Evolutionary conservation across 2,113 vertebrate species (phyloP).

Genomic region (Sapayoa aenigma): DNA sequence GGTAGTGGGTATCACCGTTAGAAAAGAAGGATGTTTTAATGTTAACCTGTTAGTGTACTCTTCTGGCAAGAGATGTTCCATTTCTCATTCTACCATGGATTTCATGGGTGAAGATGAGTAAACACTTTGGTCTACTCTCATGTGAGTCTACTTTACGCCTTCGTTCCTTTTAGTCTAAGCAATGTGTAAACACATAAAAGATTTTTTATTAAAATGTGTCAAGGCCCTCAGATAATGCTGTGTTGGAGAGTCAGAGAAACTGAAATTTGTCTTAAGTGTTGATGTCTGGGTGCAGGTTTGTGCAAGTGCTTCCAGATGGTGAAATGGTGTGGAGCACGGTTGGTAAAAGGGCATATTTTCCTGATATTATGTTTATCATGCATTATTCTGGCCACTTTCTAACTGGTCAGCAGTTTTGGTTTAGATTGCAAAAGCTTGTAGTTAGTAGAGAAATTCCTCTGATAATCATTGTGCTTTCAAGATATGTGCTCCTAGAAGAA

Average conservation of each 20-base stretch:
- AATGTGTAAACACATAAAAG: neutral
- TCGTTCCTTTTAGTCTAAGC: neutral
- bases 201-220: neutral
- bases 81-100: neutral
- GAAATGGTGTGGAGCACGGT: neutral
- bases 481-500: conserved; percentile 43
- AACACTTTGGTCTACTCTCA: neutral
- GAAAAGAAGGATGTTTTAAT: neutral
- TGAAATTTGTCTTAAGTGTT: neutral
- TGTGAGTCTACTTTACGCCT: neutral
- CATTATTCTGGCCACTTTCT: conserved; percentile 12
- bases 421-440: conserved; percentile 48
- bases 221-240: neutral
- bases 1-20: neutral
- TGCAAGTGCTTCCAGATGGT: neutral
- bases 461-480: conserved; percentile 65
- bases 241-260: neutral
- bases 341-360: neutral
- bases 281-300: neutral
- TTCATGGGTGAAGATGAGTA: neutral
- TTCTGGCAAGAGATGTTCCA: neutral
- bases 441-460: conserved; percentile 54
- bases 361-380: neutral
- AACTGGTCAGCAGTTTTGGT: conserved; percentile 40
- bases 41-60: neutral